A percentile compares a stretch with the other conserved stretches of the same genome.
These are phyloP conservation scores for Acrocephalus scirpaceus DNA, from an alignment of 2,797 vertebrate genomes.

Conservation along the genomic window DNA sequence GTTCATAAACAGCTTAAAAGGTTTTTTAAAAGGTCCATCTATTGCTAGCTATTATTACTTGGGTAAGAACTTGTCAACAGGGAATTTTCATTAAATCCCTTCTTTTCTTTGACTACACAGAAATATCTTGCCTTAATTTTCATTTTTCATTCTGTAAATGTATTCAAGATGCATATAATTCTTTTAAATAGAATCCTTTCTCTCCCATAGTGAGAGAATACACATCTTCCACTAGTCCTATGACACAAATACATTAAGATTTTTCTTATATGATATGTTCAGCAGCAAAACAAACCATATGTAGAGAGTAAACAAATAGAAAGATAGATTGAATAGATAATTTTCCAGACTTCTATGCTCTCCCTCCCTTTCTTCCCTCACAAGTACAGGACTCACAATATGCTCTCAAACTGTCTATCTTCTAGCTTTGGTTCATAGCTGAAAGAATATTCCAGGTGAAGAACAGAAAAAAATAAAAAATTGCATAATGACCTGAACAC, in stretches of 20 bases:
- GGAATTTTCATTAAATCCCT: neutral
- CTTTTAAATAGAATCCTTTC: neutral
- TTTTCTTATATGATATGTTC: neutral
- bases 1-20: neutral
- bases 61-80: neutral
- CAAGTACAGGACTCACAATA: neutral
- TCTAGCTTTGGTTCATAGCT: neutral
- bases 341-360: neutral
- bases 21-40: neutral
- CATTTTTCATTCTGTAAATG: neutral
- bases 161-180: neutral
- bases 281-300: neutral
- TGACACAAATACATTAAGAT: neutral
- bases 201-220: neutral
- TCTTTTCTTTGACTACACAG: neutral
- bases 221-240: neutral
- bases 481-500: neutral
- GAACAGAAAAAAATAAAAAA: neutral
- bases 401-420: neutral
- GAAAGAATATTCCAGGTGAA: neutral
- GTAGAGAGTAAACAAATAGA: neutral
- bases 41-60: neutral
- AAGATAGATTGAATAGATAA: neutral
- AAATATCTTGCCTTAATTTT: neutral
- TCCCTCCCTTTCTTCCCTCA: neutral